phyloP scores from a whole-genome alignment of 2,797 vertebrate genomes.

The Limnodromus scolopaceus region DNA sequence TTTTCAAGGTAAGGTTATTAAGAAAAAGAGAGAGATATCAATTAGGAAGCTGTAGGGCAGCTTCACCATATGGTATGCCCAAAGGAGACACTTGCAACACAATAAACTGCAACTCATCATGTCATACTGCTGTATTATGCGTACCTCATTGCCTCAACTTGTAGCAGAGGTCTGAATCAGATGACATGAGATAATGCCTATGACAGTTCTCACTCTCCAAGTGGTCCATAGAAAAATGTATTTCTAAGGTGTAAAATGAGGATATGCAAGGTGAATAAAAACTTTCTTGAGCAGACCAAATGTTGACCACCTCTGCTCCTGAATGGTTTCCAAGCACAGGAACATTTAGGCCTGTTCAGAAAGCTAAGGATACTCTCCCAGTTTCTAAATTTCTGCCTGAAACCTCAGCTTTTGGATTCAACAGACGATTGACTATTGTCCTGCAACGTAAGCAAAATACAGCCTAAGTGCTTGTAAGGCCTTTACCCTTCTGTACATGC shows the following conservation, averaged over 20 bases:
- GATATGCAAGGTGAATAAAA: background rate
- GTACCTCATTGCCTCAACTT: background rate
- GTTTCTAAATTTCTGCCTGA: background rate
- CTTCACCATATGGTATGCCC: background rate
- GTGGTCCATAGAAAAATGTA: background rate
- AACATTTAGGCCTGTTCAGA: rapidly evolving
- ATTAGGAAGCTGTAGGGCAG: background rate
- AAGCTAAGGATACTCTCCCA: background rate
- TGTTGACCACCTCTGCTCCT: background rate
- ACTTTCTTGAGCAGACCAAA: background rate
- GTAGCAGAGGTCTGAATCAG: background rate
- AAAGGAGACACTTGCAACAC: background rate
- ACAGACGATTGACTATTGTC: background rate
- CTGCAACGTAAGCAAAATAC: background rate
- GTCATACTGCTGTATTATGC: background rate
- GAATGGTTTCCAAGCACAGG: background rate
- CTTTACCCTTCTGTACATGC: background rate
- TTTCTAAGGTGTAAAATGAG: background rate
- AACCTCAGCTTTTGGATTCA: background rate
- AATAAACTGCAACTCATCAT: background rate
- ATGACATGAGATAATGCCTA: background rate
- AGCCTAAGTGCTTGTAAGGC: background rate
- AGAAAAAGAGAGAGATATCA: background rate
- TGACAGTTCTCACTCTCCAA: background rate
- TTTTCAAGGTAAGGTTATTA: background rate